Base-by-base conservation (phyloP, 1,140 invertebrate species). In the Chlorops oryzae region DNA sequence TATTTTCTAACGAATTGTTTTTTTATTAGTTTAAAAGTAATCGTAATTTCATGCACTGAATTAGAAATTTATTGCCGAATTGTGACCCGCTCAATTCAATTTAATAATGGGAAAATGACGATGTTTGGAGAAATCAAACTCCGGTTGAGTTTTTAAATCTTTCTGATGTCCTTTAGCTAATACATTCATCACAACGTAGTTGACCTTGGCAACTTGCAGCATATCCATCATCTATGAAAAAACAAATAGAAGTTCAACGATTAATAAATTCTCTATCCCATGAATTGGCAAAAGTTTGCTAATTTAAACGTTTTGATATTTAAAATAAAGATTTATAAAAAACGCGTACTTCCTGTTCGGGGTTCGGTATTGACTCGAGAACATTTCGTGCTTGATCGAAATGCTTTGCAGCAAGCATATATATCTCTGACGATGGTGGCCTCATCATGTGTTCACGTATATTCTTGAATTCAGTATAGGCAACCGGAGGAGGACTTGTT, bases 121-220 rank as follows among this genome's bases (percentile, higher is more conserved):
- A 74, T 94, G 91, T 60, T 80, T 78, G 15, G 84, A 83, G 70
- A 96, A 97, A 64, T 95, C 91, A 72, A 96, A 96, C 57, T 93
- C 85, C 3, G 91, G 90, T 4, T 87, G 84, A 21, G 79, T 78
- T 58, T 84, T 82, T 0, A 88, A 85, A 51, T 93, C 88, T 59
- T 86, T 86, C 71, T 90, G 92, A 70, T 96, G 92, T 15, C 92
- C 92, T 52, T 88, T 89, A 5, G 88, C 86, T 35, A 96, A 74
- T 25, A 97, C 74, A 76, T 95, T 95, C 72, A 95, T 80, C 6
- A 96, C 93, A 52, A 97, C 85, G 72, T 93, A 94, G 77, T 97
- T 97, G 0, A 89, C 95, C 77, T 96, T 96, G 2, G 87, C 83
- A 43, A 96, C 84, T 78, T 90, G 90, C 5, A 96, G 73, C 34